A percentile compares a stretch with the other conserved stretches of the same genome.
These are phyloP conservation scores for Akabosia matsudoensis DNA, from an alignment of 1,140 invertebrate species.

Conservation along the genomic window DNA sequence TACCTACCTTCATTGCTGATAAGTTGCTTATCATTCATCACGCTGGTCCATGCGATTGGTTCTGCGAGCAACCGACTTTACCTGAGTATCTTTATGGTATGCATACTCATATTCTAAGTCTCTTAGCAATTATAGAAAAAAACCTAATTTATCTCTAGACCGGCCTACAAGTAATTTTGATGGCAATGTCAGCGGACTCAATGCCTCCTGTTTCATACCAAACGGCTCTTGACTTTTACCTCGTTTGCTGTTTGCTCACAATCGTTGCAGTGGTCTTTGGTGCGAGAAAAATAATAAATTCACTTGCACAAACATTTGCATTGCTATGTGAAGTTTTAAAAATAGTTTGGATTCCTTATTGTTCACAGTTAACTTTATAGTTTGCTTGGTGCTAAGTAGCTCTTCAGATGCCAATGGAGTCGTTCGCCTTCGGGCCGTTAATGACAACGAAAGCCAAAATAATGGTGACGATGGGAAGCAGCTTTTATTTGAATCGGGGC, in stretches of 20 bases:
- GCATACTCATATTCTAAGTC: slow-evolving; percentile 3
- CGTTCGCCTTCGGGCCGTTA: neutral
- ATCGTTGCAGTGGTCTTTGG: slow-evolving; percentile 32
- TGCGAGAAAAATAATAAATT: slow-evolving; percentile 17
- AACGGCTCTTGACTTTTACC: slow-evolving; percentile 39
- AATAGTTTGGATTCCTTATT: neutral
- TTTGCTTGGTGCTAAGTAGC: neutral
- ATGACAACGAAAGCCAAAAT: neutral
- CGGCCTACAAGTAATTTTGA: slow-evolving; percentile 26
- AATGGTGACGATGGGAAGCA: neutral
- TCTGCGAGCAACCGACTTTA: neutral
- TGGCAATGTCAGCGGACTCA: neutral
- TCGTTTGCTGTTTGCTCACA: slow-evolving; percentile 26
- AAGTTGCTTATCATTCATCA: slow-evolving; percentile 25
- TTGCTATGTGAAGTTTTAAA: neutral
- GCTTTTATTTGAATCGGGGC: neutral
- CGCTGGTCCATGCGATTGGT: neutral
- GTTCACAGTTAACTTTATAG: neutral
- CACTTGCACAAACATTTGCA: neutral
- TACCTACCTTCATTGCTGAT: slow-evolving; percentile 33
- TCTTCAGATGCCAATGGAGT: neutral
- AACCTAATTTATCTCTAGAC: slow-evolving; percentile 3
- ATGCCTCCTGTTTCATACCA: slow-evolving; percentile 39
- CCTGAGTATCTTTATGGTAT: slow-evolving; percentile 5
- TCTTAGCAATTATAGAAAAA: neutral